Evolutionary conservation across 1,140 invertebrate species (phyloP).

Genomic region (Drosophila mauritiana): DNA sequence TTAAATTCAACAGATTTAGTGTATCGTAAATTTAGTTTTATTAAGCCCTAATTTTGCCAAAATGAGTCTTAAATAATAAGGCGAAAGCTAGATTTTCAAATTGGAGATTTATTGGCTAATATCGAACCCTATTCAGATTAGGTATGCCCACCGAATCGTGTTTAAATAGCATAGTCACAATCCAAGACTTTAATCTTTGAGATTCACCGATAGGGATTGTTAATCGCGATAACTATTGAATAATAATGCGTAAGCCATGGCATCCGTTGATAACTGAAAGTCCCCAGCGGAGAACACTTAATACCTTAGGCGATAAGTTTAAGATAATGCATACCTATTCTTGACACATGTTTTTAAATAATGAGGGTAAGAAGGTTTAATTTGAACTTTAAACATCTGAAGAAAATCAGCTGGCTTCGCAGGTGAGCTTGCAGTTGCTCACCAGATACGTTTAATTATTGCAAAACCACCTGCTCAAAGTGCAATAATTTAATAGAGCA

Average conservation of each 20-base stretch:
- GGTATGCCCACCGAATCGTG: neutral
- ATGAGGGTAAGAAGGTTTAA: neutral
- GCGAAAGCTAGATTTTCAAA: neutral
- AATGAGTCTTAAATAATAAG: no score
- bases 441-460: neutral
- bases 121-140: neutral
- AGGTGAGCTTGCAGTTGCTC: conserved; percentile 2
- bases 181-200: neutral
- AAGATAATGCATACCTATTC: neutral
- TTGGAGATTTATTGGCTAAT: neutral
- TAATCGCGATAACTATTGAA: conserved; percentile 9
- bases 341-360: neutral
- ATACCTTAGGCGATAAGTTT: neutral
- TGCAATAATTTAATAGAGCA: conserved; percentile 3
- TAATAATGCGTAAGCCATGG: neutral
- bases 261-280: conserved; percentile 36
- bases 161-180: conserved; percentile 3
- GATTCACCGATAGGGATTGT: neutral
- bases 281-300: conserved; percentile 11
- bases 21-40: no score
- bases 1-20: no score
- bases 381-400: conserved; percentile 5
- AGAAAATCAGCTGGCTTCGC: neutral
- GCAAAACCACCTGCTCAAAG: conserved; percentile 34
- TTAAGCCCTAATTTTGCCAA: no score